phyloP scores from a whole-genome alignment of 2,797 vertebrate species.

The Tachyglossus aculeatus region DNA sequence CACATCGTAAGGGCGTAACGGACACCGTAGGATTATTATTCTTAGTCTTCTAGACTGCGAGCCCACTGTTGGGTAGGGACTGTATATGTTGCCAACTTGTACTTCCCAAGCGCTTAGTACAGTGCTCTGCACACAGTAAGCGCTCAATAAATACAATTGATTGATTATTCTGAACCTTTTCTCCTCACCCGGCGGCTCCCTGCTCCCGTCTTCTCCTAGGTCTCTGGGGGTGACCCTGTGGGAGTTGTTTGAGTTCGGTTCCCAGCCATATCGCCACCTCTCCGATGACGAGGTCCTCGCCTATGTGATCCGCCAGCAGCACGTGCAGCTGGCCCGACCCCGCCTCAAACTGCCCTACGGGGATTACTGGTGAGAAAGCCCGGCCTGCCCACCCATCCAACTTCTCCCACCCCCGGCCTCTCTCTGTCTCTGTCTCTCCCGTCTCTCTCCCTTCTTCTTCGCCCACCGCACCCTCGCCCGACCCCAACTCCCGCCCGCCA shows the following conservation, averaged over 20 bases:
- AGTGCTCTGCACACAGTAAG: too few species aligned
- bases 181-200: neutral
- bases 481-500: neutral
- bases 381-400: neutral
- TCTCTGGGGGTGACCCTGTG: slow-evolving; percentile 93
- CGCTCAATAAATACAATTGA: too few species aligned
- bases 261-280: slow-evolving; percentile 91
- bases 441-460: neutral
- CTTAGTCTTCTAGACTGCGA: too few species aligned
- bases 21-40: too few species aligned
- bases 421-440: neutral
- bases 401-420: neutral
- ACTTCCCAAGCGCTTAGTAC: too few species aligned
- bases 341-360: slow-evolving; percentile 89
- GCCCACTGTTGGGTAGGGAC: too few species aligned
- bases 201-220: slow-evolving; percentile 68
- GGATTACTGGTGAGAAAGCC: slow-evolving; percentile 87
- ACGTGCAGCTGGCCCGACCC: slow-evolving; percentile 91
- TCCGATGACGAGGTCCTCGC: slow-evolving; percentile 91
- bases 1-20: too few species aligned
- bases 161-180: neutral
- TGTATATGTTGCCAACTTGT: too few species aligned
- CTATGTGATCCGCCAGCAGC: slow-evolving; percentile 90
- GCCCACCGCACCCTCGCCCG: neutral
- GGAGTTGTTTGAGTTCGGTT: slow-evolving; percentile 94